Conservation (phyloP, 2,888 invertebrate species). For the Lasioglossum malachurum region DNA sequence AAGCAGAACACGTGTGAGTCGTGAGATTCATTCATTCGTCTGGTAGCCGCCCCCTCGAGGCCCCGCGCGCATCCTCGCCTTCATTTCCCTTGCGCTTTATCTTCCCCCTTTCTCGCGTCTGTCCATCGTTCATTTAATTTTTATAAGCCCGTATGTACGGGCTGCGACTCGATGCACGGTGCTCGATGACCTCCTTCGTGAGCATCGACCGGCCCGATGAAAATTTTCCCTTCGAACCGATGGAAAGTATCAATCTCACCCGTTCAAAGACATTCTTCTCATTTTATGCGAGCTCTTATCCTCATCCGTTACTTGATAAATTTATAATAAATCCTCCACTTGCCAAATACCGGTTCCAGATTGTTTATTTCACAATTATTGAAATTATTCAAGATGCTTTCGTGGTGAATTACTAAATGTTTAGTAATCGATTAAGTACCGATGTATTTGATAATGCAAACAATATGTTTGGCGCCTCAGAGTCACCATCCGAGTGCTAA, state of each 20-base stretch:
- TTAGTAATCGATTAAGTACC: too few relatives aligned
- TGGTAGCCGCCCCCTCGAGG: slow-evolving; percentile 39
- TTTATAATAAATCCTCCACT: too few relatives aligned
- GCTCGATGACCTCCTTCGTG: slow-evolving; percentile 10
- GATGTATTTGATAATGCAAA: too few relatives aligned
- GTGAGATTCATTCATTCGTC: slow-evolving; percentile 76
- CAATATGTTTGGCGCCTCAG: too few relatives aligned
- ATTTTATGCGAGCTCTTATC: neutral
- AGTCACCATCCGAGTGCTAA: too few relatives aligned
- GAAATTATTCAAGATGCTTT: too few relatives aligned
- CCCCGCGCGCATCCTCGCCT: slow-evolving; percentile 33
- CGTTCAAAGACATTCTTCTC: neutral
- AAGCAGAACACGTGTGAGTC: slow-evolving; percentile 71
- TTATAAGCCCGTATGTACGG: slow-evolving; percentile 56
- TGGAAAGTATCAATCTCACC: neutral
- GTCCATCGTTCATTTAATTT: slow-evolving; percentile 61
- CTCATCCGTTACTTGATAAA: too few relatives aligned
- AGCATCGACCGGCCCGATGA: neutral
- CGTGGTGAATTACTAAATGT: too few relatives aligned
- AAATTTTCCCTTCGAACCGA: neutral
- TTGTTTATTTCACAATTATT: too few relatives aligned
- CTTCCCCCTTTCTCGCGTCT: slow-evolving; percentile 57
- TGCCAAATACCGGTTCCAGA: too few relatives aligned
- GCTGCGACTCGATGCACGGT: slow-evolving; percentile 5
- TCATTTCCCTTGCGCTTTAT: slow-evolving; percentile 63